phyloP scores from a whole-genome alignment of 2,888 invertebrate species.

The Tetragonisca angustula region DNA sequence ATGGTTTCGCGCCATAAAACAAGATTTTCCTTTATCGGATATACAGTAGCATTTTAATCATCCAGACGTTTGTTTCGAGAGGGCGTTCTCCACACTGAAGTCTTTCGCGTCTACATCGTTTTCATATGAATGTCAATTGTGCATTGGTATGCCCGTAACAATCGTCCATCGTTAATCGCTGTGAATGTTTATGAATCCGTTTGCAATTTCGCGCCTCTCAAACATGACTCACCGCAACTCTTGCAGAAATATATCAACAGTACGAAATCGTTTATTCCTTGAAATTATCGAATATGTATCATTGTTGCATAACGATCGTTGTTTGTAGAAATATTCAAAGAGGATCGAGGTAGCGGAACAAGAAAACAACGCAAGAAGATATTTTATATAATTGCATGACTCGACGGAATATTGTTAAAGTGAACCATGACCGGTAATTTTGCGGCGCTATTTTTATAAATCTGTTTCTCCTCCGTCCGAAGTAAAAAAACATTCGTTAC shows the following conservation, averaged over 20 bases:
- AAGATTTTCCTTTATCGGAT: constrained; percentile 36
- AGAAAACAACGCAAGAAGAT: not conserved
- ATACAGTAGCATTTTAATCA: constrained; percentile 23
- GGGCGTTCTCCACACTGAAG: not conserved
- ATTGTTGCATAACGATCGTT: not conserved
- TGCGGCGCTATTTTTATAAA: not conserved
- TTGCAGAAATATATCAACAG: not conserved
- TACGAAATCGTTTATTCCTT: constrained; percentile 1
- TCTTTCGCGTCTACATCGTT: not conserved
- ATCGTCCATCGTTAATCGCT: not conserved
- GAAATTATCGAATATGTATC: not conserved
- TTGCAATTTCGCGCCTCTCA: not conserved
- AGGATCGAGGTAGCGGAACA: not conserved
- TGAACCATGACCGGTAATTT: not conserved
- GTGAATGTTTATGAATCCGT: not conserved
- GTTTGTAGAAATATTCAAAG: not conserved
- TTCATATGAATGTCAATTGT: not conserved
- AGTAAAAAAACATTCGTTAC: not conserved
- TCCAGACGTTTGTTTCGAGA: not conserved
- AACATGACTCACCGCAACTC: not conserved
- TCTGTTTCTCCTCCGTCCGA: not conserved
- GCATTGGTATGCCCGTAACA: not conserved
- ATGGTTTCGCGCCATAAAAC: constrained; percentile 49
- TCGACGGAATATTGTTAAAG: not conserved
- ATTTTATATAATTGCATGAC: constrained; percentile 33